phyloP scores from a whole-genome alignment of 2,888 invertebrate species.

The Leptinotarsa haldemani region DNA sequence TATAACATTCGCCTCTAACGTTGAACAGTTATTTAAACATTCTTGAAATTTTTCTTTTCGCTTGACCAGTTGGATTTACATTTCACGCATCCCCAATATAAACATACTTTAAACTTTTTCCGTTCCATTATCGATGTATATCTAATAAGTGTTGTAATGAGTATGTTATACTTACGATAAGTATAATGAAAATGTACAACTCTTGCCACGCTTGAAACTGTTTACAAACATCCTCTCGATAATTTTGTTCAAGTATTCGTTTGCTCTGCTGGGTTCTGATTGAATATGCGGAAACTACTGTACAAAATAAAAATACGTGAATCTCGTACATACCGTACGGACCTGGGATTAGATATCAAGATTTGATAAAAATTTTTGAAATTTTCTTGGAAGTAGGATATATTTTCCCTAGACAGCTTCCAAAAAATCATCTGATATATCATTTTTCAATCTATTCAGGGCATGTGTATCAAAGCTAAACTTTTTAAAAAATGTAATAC shows the following conservation, averaged over 20 bases:
- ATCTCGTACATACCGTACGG: too few relatives aligned
- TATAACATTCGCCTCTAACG: too few relatives aligned
- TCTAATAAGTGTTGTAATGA: not conserved
- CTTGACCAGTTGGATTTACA: not conserved
- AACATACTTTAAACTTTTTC: not conserved
- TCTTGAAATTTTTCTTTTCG: not conserved
- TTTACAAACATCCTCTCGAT: not conserved
- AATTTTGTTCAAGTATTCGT: not conserved
- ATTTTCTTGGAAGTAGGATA: too few relatives aligned
- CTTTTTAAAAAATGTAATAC: too few relatives aligned
- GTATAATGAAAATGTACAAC: conserved; percentile 9
- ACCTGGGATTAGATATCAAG: too few relatives aligned
- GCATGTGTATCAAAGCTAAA: too few relatives aligned
- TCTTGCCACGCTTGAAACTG: not conserved
- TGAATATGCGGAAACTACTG: conserved; percentile 1
- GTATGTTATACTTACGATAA: not conserved
- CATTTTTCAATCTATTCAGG: too few relatives aligned
- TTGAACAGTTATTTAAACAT: not conserved
- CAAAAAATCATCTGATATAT: too few relatives aligned
- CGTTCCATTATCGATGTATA: not conserved
- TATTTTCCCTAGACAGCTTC: too few relatives aligned
- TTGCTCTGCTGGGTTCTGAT: not conserved
- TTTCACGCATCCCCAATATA: not conserved
- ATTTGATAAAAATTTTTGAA: too few relatives aligned
- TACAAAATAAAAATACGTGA: not conserved